Evolutionary conservation across 2,888 invertebrate species (phyloP), one percentile per base, ranked within the genome.

Genomic region (Chloroclysta siterata): DNA sequence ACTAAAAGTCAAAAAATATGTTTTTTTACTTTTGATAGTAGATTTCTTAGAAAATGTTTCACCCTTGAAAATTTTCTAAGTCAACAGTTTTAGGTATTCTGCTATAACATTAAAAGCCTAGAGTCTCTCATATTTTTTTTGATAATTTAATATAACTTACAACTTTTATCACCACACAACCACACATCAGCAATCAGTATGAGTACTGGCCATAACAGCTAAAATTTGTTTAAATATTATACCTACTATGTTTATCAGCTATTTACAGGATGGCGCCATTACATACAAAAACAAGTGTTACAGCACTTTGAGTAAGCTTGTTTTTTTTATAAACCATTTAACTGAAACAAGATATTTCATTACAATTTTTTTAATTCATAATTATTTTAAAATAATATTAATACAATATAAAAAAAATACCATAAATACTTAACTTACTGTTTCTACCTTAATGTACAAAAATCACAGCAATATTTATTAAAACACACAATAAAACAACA

Each of bases 201-300:
- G 33, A 55, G 46, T 29, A 46, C 29, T 55, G 36, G n/a, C 13
- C 13, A 11, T 46, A 54, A 53, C 11, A 2, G 10, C 15, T 13
- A 29, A 36, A 47, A 17, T 33, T 46, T 47, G 17, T 46, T 47
- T 46, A 29, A 53, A 7, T 54, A 39, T n/a, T 53, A 36, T 54
- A 54, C 15, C 29, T 44, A 42, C 52, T 15, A 17, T 53, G 41
- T 6, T 39, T 68, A 63, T 83, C 81, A 13, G 46, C 5, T 8
- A 22, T 2, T 22, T 22, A 22, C 22, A 8, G 17, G 17, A 2
- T 11, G 36, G 11, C 1, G 4, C 36, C 10, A 11, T 11, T 39
- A 10, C 11, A 11, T 11, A 39, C 11, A 11, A 8, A 39, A 11
- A 39, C 11, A 39, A 39, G 3, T 11, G 11, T 11, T 39, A 39